Base-by-base conservation (phyloP, 2,797 vertebrate genomes). In the Jordanella pulchra region DNA sequence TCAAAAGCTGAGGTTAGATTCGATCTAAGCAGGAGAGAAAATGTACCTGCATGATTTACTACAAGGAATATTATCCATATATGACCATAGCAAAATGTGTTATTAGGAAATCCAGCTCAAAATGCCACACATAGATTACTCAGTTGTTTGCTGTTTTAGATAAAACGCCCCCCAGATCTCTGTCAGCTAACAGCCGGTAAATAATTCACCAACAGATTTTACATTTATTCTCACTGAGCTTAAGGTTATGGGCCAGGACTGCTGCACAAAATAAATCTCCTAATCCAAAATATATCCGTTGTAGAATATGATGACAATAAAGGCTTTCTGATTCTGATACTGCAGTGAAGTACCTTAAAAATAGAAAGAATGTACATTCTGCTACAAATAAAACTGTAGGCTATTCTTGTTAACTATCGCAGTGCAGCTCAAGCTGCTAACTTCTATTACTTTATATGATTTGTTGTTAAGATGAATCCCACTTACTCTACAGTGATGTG, bases 331-430 rank as follows among this genome's bases (percentile, higher is more conserved):
- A n/a, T n/a, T n/a, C n/a, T n/a, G n/a, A n/a, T 80, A 88, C 87
- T 85, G 88, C 39, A 69, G 25, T 60, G 42, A 77, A 76, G 82
- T 23, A 51, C 56, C 65, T 63, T 60, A 50, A 79, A 85, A 86
- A 83, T 82, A 84, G 81, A 84, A 86, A 66, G 71, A 61, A 72
- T 87, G 84, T 75, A 72, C 42, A 73, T 73, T 23, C 44, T 72
- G 65, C 32, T 28, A 28, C 32, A 67, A 76, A 81, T 86, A 71
- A 79, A 83, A 69, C 77, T 69, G 27, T n/a, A n/a, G n/a, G n/a
- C n/a, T 79, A 69, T 60, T 70, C 6, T 48, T 73, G 67, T 44
- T 42, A 47, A 58, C 56, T 32, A 42, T 55, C 25, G 55, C 63
- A 18, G 58, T 44, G 61, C 76, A 81, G 47, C 3, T 21, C 54